These are phyloP conservation scores for Heteromurus nitidus DNA, from an alignment of 2,888 invertebrate species.

Conservation along the genomic window DNA sequence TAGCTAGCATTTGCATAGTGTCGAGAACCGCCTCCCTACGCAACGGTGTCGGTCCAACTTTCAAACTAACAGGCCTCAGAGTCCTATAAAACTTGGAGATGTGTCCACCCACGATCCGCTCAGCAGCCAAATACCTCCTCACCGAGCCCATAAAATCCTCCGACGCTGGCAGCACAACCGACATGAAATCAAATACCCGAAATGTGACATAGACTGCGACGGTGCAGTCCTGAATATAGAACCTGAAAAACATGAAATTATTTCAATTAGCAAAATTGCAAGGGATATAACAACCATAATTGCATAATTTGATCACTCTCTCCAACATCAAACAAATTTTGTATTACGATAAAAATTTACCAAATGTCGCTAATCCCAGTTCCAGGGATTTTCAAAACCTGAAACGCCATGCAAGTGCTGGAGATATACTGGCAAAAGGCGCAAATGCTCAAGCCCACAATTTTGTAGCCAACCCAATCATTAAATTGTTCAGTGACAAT, in stretches of 20 bases:
- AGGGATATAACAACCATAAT: too few relatives aligned
- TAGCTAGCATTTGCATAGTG: slow-evolving; percentile 43
- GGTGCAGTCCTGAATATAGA: slow-evolving; percentile 50
- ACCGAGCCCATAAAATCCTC: slow-evolving; percentile 23
- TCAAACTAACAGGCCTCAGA: slow-evolving; percentile 33
- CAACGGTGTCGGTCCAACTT: slow-evolving; percentile 39
- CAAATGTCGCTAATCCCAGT: slow-evolving; percentile 44
- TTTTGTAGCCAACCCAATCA: slow-evolving; percentile 56
- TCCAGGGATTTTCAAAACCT: slow-evolving; percentile 40
- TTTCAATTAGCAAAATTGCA: not conserved
- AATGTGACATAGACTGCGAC: slow-evolving; percentile 51
- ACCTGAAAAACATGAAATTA: slow-evolving; percentile 12
- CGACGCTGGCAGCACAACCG: slow-evolving; percentile 41
- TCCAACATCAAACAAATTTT: too few relatives aligned
- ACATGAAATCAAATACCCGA: slow-evolving; percentile 53
- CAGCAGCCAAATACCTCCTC: slow-evolving; percentile 8
- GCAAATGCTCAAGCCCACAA: slow-evolving; percentile 39
- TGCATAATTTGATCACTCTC: too few relatives aligned
- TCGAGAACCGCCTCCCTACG: slow-evolving; percentile 31
- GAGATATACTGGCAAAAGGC: slow-evolving; percentile 62
- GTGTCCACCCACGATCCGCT: not conserved
- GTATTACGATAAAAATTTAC: too few relatives aligned
- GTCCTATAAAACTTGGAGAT: slow-evolving; percentile 23
- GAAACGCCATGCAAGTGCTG: slow-evolving; percentile 40
- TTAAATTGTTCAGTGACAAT: slow-evolving; percentile 34